Conservation (phyloP, 2,113 vertebrate genomes). For the Scolopax mira region DNA sequence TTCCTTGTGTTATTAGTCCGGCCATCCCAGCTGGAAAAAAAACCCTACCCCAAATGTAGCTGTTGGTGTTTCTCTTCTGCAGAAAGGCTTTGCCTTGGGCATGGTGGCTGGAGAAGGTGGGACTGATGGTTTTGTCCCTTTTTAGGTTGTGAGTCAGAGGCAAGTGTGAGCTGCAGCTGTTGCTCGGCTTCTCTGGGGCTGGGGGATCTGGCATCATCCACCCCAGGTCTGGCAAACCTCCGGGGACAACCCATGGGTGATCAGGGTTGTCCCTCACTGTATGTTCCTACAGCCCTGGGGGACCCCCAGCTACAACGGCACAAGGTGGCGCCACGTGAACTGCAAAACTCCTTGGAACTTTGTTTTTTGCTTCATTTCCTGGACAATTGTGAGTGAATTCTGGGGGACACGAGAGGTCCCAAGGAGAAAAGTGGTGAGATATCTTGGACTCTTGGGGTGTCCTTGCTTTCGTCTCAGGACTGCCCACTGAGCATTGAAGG, state of each 20-base stretch:
- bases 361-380: fast-evolving
- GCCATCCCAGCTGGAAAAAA: background rate
- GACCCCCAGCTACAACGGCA: background rate
- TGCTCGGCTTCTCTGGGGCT: background rate
- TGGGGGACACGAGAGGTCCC: background rate
- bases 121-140: background rate
- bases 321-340: fast-evolving
- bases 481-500: background rate
- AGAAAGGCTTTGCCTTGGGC: background rate
- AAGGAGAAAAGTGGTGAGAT: fast-evolving
- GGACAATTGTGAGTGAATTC: background rate
- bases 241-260: background rate
- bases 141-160: background rate
- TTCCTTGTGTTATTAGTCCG: background rate
- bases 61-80: background rate
- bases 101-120: background rate
- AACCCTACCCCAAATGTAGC: fast-evolving
- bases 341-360: background rate
- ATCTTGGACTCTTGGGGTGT: background rate
- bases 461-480: background rate
- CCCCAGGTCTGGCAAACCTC: background rate
- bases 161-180: background rate
- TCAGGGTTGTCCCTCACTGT: fast-evolving
- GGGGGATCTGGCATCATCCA: background rate
- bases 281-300: background rate